Evolutionary conservation across 2,888 invertebrate genomes (phyloP).

Genomic region (Litoditis marina): DNA sequence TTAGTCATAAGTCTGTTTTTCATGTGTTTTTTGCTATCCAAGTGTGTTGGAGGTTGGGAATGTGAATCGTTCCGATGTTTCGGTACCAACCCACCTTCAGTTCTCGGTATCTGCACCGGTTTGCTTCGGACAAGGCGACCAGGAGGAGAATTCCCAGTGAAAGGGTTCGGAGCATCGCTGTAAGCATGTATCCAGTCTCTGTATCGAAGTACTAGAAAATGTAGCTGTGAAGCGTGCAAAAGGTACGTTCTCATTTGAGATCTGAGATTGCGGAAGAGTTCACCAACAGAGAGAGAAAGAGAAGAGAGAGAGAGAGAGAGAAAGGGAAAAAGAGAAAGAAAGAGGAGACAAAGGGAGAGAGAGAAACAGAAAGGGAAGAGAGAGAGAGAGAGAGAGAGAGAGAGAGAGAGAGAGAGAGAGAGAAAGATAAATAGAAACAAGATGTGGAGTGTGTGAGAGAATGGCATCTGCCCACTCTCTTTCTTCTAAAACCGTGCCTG

Average conservation of each 20-base stretch:
- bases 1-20: too few relatives aligned
- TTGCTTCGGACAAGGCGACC: slow-evolving; percentile 1
- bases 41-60: too few relatives aligned
- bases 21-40: too few relatives aligned
- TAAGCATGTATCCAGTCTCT: too few relatives aligned
- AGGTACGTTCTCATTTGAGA: not conserved
- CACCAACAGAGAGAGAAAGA: not conserved
- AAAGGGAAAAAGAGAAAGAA: not conserved
- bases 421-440: not conserved
- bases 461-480: not conserved
- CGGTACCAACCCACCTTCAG: too few relatives aligned
- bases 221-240: too few relatives aligned
- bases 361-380: not conserved
- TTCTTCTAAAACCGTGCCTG: not conserved
- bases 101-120: slow-evolving; percentile 9
- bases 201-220: not conserved
- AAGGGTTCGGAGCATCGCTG: too few relatives aligned
- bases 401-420: not conserved
- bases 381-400: not conserved
- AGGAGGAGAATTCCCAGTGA: not conserved
- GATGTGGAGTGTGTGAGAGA: not conserved
- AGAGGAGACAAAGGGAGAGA: not conserved
- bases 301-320: not conserved
- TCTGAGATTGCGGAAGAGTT: not conserved
- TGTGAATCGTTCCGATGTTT: too few relatives aligned